A percentile compares a stretch with the other conserved stretches of the same genome.
Evolutionary conservation across 2,797 vertebrate genomes (phyloP).

Genomic region (Gymnodraco acuticeps): DNA sequence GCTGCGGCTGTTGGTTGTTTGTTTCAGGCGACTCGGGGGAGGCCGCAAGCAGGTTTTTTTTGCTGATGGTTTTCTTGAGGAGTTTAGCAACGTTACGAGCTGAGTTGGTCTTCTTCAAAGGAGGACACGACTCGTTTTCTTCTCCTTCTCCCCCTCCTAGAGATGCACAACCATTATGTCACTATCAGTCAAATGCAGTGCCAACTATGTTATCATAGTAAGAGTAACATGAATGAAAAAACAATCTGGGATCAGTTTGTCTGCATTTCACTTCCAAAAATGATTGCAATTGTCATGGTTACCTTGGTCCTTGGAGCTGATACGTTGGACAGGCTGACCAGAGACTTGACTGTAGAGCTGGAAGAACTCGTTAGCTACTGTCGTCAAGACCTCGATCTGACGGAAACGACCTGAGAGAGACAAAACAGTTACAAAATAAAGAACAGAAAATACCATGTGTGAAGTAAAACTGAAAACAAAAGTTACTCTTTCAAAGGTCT

Average conservation of each 20-base stretch:
- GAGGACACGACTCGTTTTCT: slow-evolving; percentile 40
- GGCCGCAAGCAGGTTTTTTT: slow-evolving; percentile 82
- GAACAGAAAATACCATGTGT: neutral
- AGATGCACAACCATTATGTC: neutral
- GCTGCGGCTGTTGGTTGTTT: slow-evolving; percentile 33
- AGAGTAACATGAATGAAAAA: neutral
- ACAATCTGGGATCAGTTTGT: no score
- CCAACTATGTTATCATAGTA: neutral
- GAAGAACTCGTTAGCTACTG: slow-evolving; percentile 96
- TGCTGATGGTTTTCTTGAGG: slow-evolving; percentile 91
- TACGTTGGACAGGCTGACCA: slow-evolving; percentile 91
- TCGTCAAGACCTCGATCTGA: slow-evolving; percentile 97
- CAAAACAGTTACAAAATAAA: neutral
- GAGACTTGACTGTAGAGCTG: slow-evolving; percentile 97
- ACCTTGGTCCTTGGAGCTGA: slow-evolving; percentile 85
- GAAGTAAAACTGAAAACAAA: neutral
- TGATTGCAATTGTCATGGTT: slow-evolving; percentile 12
- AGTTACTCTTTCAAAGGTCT: neutral
- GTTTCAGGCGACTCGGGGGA: neutral
- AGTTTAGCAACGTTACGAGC: slow-evolving; percentile 87
- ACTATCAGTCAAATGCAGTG: neutral
- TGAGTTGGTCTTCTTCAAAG: slow-evolving; percentile 80
- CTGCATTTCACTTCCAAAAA: no score
- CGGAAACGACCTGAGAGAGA: slow-evolving; percentile 92
- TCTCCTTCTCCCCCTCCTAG: slow-evolving; percentile 37